These are phyloP conservation scores for Penaeus chinensis DNA, from an alignment of 1,140 invertebrate genomes.

Conservation along the genomic window DNA sequence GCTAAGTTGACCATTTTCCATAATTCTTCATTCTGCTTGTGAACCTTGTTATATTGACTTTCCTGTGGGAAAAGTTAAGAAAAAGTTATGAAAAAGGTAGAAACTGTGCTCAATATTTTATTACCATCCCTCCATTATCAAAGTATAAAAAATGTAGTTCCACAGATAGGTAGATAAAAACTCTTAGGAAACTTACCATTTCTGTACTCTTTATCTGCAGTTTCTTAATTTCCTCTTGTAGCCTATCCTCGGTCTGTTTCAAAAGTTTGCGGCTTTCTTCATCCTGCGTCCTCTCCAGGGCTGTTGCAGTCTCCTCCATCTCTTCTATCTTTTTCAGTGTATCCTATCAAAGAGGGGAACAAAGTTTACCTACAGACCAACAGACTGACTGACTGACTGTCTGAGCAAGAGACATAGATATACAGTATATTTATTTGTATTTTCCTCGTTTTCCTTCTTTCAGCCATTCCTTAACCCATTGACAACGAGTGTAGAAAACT, in stretches of 20 bases:
- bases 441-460: no score
- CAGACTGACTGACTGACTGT: no score
- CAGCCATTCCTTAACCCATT: no score
- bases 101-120: not conserved
- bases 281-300: constrained; percentile 9
- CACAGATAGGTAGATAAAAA: not conserved
- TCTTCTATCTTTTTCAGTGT: constrained; percentile 67
- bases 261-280: constrained; percentile 21
- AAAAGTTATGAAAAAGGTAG: not conserved
- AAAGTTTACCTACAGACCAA: constrained; percentile 68
- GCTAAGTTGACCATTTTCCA: constrained; percentile 47
- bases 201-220: constrained; percentile 34
- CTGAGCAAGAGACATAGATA: no score
- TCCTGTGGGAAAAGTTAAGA: constrained; percentile 22
- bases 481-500: no score
- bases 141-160: not conserved
- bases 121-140: not conserved
- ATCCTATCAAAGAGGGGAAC: constrained; percentile 67
- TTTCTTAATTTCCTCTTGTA: constrained; percentile 40
- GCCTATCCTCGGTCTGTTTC: constrained; percentile 34
- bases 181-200: constrained; percentile 13
- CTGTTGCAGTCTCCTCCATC: constrained; percentile 36
- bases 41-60: constrained; percentile 25
- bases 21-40: constrained; percentile 50
- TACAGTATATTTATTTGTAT: no score